A percentile compares a stretch with the other conserved stretches of the same genome.
Conservation (phyloP, 1,140 invertebrate species). For the Rhagoletis pomonella region DNA sequence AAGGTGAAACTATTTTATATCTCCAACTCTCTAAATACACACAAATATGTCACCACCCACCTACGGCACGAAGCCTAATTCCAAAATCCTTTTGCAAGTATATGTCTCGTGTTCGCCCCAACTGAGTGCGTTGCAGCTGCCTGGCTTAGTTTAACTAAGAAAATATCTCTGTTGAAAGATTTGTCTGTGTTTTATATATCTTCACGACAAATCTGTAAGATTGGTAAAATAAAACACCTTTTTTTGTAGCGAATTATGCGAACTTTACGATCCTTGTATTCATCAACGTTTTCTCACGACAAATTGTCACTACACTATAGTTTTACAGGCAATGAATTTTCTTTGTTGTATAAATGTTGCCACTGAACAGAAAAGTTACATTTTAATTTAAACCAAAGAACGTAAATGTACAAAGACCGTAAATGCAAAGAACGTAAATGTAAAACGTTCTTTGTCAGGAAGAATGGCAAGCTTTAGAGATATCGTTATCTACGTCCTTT, state of each 20-base stretch:
- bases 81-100: background rate
- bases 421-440: too few species aligned
- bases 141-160: background rate
- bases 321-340: background rate
- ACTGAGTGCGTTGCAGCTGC: background rate
- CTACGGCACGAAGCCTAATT: background rate
- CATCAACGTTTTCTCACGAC: background rate
- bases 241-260: background rate
- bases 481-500: too few species aligned
- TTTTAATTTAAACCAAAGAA: too few species aligned
- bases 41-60: constrained; percentile 34
- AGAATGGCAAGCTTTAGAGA: too few species aligned
- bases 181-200: background rate
- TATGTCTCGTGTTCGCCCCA: background rate
- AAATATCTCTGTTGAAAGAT: background rate
- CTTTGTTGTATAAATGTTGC: background rate
- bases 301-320: background rate
- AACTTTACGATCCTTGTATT: constrained; percentile 2
- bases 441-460: too few species aligned
- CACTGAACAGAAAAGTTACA: background rate
- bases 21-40: background rate
- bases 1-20: background rate
- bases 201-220: background rate
- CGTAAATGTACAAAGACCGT: too few species aligned
- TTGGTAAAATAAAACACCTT: background rate